Conservation (phyloP, 2,888 invertebrate species). For the Diploptera punctata region DNA sequence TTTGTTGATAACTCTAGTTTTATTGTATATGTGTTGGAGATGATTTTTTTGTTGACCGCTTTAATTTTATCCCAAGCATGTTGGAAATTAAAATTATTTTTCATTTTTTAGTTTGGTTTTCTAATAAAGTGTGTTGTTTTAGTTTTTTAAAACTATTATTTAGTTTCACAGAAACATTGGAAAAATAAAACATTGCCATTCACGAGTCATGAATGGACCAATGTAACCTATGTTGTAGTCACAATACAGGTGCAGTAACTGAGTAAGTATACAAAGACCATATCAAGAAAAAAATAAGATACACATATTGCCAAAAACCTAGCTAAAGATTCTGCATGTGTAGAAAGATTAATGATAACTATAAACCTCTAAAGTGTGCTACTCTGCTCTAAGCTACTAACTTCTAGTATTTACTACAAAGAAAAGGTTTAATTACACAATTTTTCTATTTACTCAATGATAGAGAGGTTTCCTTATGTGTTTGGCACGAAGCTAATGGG, state of each 20-base stretch:
- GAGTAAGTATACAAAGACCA: slow-evolving; percentile 14
- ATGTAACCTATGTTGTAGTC: slow-evolving; percentile 34
- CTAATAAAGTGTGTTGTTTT: no score
- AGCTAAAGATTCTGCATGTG: slow-evolving; percentile 25
- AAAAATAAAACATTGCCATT: not conserved
- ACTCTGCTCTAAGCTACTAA: not conserved
- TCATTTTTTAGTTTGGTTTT: no score
- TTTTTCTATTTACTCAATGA: slow-evolving; percentile 6
- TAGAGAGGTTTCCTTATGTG: slow-evolving; percentile 3
- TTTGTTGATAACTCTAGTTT: no score
- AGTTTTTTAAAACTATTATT: no score
- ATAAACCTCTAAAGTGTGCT: not conserved
- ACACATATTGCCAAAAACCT: slow-evolving; percentile 26
- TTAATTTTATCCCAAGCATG: no score
- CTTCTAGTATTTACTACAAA: slow-evolving; percentile 7
- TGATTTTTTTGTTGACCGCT: no score
- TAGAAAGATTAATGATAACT: slow-evolving; percentile 10
- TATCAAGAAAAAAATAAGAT: slow-evolving; percentile 3
- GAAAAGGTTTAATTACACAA: slow-evolving; percentile 5
- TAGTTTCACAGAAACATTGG: slow-evolving; percentile 7
- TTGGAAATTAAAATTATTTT: no score
- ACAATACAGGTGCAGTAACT: slow-evolving; percentile 22
- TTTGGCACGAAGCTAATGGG: slow-evolving; percentile 9
- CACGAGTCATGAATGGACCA: slow-evolving; percentile 37
- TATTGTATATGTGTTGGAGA: no score